Base-by-base conservation (phyloP, 2,888 invertebrate species). In the Neria commutata region DNA sequence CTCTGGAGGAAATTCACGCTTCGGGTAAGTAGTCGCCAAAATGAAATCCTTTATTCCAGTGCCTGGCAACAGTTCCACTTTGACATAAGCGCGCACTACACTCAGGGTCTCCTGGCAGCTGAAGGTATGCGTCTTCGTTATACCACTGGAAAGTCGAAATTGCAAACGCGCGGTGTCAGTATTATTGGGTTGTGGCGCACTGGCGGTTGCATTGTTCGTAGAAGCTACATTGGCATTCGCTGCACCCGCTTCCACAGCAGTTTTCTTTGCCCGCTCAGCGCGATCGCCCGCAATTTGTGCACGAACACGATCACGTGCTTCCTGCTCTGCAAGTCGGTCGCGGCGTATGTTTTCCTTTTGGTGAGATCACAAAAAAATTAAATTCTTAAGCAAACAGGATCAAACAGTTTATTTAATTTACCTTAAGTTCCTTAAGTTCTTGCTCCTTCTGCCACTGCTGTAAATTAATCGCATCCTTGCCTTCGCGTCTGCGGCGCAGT, bases 251-350 rank as follows among this genome's bases (percentile, higher is more conserved):
- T 53, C 55, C 14, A 50, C 24, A 1, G 54, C 25, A 23, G 46
- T 11, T 3, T 19, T 42, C 19, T 42, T 17, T 14, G 25, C 29
- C n/a, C 33, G 33, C 21, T 19, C 37, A n/a, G 51, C 88, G 72
- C 91, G 88, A 80, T 95, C 95, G 75, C 90, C 90, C 1, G 91
- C 93, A 61, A 95, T 95, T 80, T 95, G 92, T 55, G 90, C 89
- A 60, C 89, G 82, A 17, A 95, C 89, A 53, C 90, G 86, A 66
- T 95, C 91, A 10, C 91, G 84, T 0, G 91, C 91, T 10, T 87
- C 84, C 65, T 88, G 85, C 68, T 92, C 91, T 65, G 90, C 91
- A 65, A 88, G 83, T 72, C 89, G 91, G 69, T 93, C 94, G 57
- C 87, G 89, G 69, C 88, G 87, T 46, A 91, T 71, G 42, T 66